These are phyloP conservation scores for Athripsodes cinereus DNA, from an alignment of 2,888 invertebrate genomes.

Conservation along the genomic window DNA sequence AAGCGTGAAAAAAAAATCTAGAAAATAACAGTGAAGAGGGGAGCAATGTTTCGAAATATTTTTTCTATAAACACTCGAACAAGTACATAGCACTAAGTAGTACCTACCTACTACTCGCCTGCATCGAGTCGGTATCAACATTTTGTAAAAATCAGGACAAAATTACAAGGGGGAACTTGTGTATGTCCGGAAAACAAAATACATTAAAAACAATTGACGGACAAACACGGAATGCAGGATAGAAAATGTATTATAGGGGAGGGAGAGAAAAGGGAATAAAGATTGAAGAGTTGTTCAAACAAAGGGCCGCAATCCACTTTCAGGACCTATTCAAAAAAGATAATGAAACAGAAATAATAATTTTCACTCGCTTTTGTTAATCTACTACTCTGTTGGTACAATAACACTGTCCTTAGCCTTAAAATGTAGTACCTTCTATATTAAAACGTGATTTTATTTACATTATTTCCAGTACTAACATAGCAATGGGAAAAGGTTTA, in stretches of 20 bases:
- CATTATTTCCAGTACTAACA: not conserved
- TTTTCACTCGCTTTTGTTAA: conserved; percentile 11
- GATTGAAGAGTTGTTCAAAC: conserved; percentile 8
- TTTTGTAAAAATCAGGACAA: conserved; percentile 1
- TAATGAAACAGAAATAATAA: conserved; percentile 14
- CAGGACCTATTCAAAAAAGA: conserved; percentile 10
- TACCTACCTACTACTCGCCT: not conserved
- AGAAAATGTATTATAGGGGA: not conserved
- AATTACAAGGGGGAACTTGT: conserved; percentile 9
- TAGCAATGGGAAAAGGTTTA: not conserved
- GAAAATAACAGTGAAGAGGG: not conserved
- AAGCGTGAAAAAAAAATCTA: not conserved
- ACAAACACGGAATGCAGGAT: conserved; percentile 6
- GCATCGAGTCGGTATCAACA: not conserved
- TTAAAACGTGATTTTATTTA: conserved; percentile 4
- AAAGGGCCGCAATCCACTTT: conserved; percentile 11
- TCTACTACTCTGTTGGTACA: too few relatives aligned
- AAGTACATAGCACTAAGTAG: too few relatives aligned
- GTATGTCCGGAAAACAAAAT: conserved; percentile 13
- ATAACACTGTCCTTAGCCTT: not conserved
- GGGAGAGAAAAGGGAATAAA: not conserved
- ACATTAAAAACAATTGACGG: conserved; percentile 24
- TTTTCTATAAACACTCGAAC: not conserved
- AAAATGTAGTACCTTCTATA: not conserved
- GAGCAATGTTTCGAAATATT: not conserved